A percentile compares a stretch with the other conserved stretches of the same genome.
phyloP scores from a whole-genome alignment of 2,113 vertebrate genomes.

The pig (Sus scrofa) region DNA sequence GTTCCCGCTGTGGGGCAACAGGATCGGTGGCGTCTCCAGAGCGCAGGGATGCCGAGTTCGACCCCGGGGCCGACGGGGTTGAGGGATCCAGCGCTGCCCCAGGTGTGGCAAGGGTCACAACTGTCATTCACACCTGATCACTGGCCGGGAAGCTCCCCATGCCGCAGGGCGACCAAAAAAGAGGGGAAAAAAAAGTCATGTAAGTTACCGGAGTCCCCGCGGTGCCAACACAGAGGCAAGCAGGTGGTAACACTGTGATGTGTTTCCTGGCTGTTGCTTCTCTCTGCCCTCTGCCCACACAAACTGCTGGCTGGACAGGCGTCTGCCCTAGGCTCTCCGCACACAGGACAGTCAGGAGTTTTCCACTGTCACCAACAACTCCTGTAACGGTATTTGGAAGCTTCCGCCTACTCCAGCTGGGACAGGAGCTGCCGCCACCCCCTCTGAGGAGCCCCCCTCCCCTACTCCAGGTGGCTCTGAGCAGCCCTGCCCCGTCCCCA shows the following conservation, averaged over 20 bases:
- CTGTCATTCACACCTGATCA: no score
- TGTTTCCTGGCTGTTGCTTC: accelerated
- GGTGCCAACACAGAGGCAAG: accelerated
- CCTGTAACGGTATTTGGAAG: background rate
- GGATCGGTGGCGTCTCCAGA: no score
- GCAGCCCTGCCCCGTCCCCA: background rate
- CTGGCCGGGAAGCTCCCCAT: no score
- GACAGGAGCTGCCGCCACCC: background rate
- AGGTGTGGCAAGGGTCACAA: no score
- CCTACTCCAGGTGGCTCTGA: accelerated
- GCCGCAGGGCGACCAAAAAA: no score
- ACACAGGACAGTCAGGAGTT: accelerated
- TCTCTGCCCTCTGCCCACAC: accelerated
- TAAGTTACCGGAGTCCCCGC: accelerated
- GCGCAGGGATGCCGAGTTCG: no score
- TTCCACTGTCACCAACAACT: accelerated
- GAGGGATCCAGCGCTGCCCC: no score
- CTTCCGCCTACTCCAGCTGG: accelerated
- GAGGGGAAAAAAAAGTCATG: no score
- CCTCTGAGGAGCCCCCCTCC: no score
- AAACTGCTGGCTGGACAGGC: accelerated
- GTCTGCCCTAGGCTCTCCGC: accelerated
- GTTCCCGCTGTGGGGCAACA: no score
- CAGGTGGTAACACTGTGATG: accelerated
- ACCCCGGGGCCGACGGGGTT: no score